These are phyloP conservation scores for Sylvilagus floridanus DNA, from an alignment of 2,797 vertebrate species.

Conservation along the genomic window DNA sequence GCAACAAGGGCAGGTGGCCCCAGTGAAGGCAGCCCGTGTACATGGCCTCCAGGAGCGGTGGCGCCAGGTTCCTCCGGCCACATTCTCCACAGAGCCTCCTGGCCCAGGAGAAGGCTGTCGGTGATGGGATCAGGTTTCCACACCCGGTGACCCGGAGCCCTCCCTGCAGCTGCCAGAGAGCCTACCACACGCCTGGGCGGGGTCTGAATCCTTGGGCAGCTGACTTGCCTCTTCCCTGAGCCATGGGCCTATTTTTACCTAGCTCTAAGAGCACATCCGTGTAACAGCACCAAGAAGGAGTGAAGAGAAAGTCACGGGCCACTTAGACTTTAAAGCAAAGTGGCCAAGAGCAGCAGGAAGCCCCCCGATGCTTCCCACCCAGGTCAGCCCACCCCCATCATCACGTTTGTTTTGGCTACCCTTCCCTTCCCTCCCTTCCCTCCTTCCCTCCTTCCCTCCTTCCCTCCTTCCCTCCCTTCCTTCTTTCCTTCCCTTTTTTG, in stretches of 20 bases:
- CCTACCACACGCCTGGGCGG: conserved; percentile 58
- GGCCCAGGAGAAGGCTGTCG: conserved; percentile 48
- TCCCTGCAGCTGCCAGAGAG: conserved; percentile 69
- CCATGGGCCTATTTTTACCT: conserved; percentile 75
- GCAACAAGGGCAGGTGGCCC: not conserved
- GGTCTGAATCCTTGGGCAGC: conserved; percentile 71
- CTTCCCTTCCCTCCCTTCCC: no score
- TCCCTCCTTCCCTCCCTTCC: no score
- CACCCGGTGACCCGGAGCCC: conserved; percentile 61
- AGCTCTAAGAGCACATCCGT: conserved; percentile 37
- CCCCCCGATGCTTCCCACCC: not conserved
- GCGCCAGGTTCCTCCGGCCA: conserved; percentile 12
- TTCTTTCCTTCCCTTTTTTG: no score
- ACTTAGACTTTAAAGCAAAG: conserved; percentile 8
- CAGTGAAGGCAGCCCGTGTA: not conserved
- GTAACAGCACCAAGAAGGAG: conserved; percentile 48
- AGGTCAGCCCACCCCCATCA: not conserved
- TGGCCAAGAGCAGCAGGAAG: not conserved
- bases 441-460: no score
- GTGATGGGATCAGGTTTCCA: conserved; percentile 62
- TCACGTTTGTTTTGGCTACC: not conserved
- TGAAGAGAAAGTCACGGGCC: not conserved
- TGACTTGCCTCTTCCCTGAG: conserved; percentile 54
- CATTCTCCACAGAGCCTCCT: not conserved
- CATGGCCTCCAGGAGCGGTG: not conserved